A percentile compares a stretch with the other conserved stretches of the same genome.
Evolutionary conservation across 2,888 invertebrate species (phyloP).

Genomic region (Spisula solida): DNA sequence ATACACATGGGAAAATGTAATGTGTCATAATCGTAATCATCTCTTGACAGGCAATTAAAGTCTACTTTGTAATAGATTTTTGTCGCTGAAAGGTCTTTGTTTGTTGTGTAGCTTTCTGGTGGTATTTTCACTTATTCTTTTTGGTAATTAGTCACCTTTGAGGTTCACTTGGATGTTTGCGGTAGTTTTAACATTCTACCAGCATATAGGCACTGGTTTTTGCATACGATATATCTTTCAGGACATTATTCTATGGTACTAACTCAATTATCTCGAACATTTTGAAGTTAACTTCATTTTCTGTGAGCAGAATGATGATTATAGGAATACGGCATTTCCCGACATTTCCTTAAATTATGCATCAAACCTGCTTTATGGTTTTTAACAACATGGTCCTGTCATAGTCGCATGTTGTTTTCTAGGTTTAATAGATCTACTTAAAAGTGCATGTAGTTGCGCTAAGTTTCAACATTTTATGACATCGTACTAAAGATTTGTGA

Average conservation of each 20-base stretch:
- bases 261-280: neutral
- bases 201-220: conserved; percentile 4
- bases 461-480: too few species aligned
- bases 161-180: neutral
- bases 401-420: neutral
- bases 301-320: neutral
- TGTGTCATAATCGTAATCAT: conserved; percentile 23
- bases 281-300: conserved; percentile 13
- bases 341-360: neutral
- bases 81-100: conserved; percentile 1
- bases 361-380: neutral
- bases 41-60: conserved; percentile 28
- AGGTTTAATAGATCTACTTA: neutral
- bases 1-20: neutral
- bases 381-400: neutral
- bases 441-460: too few species aligned
- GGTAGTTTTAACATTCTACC: neutral
- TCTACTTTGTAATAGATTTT: conserved; percentile 8
- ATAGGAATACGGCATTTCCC: neutral
- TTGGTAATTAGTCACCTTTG: conserved; percentile 8
- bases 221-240: neutral
- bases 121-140: neutral
- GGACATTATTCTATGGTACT: neutral
- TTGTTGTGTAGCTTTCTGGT: neutral
- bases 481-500: neutral